Percentiles rank a stretch among this genome's conserved stretches.
These are phyloP conservation scores for Coleophora deauratella DNA, from an alignment of 2,888 invertebrate genomes.

Conservation along the genomic window DNA sequence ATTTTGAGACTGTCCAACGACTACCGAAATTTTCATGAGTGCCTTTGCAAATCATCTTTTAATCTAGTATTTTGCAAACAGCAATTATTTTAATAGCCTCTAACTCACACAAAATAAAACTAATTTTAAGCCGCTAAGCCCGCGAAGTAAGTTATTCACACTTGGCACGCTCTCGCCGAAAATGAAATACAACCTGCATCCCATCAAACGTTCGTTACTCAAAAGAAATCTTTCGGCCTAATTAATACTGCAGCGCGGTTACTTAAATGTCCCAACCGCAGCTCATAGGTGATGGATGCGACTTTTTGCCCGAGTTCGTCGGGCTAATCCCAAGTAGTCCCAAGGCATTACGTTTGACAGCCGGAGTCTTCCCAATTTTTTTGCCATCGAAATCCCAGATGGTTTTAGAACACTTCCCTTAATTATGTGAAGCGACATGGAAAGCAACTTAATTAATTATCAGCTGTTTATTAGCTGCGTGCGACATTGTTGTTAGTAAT, in stretches of 20 bases:
- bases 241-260: too few species aligned
- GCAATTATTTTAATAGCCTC: too few species aligned
- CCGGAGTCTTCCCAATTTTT: slow-evolving; percentile 61
- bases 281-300: slow-evolving; percentile 55
- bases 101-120: too few species aligned
- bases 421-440: slow-evolving; percentile 63
- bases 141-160: too few species aligned
- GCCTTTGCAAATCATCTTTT: too few species aligned
- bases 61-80: too few species aligned
- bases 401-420: slow-evolving; percentile 48
- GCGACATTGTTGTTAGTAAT: too few species aligned
- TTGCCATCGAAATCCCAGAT: slow-evolving; percentile 55
- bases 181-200: slow-evolving; percentile 23
- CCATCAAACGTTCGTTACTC: too few species aligned
- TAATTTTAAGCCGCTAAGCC: too few species aligned
- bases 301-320: slow-evolving; percentile 58
- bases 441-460: slow-evolving; percentile 33
- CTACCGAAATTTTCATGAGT: too few species aligned
- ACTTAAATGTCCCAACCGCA: slow-evolving; percentile 7
- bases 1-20: too few species aligned
- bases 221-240: too few species aligned
- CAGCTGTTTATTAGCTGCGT: slow-evolving; percentile 6
- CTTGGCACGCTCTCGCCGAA: slow-evolving; percentile 22
- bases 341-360: slow-evolving; percentile 63
- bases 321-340: slow-evolving; percentile 57